Base-by-base conservation (phyloP, 2,797 vertebrate species). In the Psittacula echo region DNA sequence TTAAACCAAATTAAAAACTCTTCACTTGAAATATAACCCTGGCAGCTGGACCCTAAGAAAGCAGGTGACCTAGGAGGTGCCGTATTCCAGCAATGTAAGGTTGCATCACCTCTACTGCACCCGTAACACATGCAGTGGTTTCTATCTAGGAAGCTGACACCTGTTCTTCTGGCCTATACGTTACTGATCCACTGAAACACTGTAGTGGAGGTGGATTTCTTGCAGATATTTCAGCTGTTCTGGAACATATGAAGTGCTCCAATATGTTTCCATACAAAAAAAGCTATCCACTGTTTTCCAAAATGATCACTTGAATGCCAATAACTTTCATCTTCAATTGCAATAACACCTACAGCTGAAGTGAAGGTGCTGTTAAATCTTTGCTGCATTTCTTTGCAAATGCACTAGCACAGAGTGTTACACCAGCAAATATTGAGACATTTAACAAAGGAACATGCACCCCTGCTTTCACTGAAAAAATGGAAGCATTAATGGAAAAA, bases 121-220 rank as follows among this genome's bases (percentile, higher is more conserved):
- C 81, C 6, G 1, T 21, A 29, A 70, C n/a, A 11, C 0, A 0
- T 13, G 5, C 50, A 17, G 0, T 16, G 34, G 58, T 90, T 89
- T 34, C 42, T 76, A 7, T 22, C 8, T 42, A 68, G 75, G 70
- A 92, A 71, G 32, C 29, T 58, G 61, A 51, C 7, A 37, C 13
- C 19, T 54, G 20, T 53, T 41, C 77, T 92, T 42, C 86, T 53
- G 60, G 66, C 67, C 44, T 54, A 5, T 10, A 10, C 5, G 4
- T 29, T 72, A 48, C n/a, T 60, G 44, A 60, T 45, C n/a, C 4
- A 10, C 67, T 73, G 44, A 47, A 39, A 44, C 42, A 5, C 11
- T n/a, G 9, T 11, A 16, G 20, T 10, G 15, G 14, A 65, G n/a
- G 5, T 26, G 19, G 45, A n/a, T 50, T 95, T 91, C 45, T 67